A percentile compares a stretch with the other conserved stretches of the same genome.
Conservation (phyloP, 2,113 vertebrate genomes). For the Ictalurus furcatus region DNA sequence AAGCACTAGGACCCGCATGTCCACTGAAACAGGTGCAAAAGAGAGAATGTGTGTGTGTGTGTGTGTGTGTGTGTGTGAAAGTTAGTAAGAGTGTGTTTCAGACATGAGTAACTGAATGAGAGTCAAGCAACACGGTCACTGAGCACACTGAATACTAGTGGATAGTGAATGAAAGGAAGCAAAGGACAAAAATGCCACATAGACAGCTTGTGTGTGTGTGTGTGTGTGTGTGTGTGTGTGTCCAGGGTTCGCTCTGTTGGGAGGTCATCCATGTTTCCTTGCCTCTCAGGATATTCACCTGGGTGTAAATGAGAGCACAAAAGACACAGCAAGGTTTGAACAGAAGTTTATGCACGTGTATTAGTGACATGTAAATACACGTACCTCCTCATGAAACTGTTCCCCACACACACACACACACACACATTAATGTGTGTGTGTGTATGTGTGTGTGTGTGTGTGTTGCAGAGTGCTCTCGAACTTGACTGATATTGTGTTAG, state of each 20-base stretch:
- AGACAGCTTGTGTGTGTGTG: constrained; percentile 36
- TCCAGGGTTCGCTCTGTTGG: constrained; percentile 72
- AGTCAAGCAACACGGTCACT: constrained; percentile 4
- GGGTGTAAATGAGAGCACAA: constrained; percentile 85
- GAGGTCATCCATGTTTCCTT: constrained; percentile 91
- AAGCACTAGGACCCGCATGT: constrained; percentile 94
- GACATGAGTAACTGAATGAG: constrained; percentile 2
- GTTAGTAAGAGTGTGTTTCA: neutral
- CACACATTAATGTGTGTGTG: too few relatives aligned
- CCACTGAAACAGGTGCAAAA: constrained; percentile 89
- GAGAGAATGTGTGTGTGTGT: too few relatives aligned
- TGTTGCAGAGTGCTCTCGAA: constrained; percentile 83
- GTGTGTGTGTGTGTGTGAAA: neutral
- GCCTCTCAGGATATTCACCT: constrained; percentile 89
- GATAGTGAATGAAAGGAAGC: constrained; percentile 5
- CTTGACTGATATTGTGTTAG: constrained; percentile 86
- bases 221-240: neutral
- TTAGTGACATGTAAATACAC: neutral
- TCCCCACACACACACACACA: too few relatives aligned
- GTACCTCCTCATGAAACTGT: neutral
- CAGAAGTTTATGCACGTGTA: constrained; percentile 1
- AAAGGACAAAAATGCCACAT: constrained; percentile 54
- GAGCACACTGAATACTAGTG: constrained; percentile 36
- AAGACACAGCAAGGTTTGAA: constrained; percentile 84
- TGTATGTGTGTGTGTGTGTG: neutral